Base-by-base conservation (phyloP, 1,140 invertebrate genomes). In the Euura saliciscinereae region DNA sequence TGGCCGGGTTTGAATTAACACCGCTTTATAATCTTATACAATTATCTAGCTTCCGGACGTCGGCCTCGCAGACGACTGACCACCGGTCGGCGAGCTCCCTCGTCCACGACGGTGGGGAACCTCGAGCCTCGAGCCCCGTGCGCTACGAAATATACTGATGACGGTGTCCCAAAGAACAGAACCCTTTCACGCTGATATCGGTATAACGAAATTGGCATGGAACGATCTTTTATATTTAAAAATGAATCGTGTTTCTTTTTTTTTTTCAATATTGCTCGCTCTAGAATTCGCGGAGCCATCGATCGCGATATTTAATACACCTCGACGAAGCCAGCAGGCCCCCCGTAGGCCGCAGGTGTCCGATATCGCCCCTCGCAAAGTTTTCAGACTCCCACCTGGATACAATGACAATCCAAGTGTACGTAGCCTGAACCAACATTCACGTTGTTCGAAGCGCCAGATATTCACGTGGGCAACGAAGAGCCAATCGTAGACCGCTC, bases 31-130 rank as follows among this genome's bases (percentile, higher is more conserved):
- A 59, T 59, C 51, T 59, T 59, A 59, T 59, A 59, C 51, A 59
- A 59, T 59, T 59, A 59, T 59, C 51, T 59, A n/a, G 13, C 51
- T 59, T 59, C 51, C 51, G 51, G 51, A 59, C 51, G 51, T 59
- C 51, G 51, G 51, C 51, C 51, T 59, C 13, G 51, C 51, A 59
- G 51, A 59, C 51, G 51, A 59, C 51, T 59, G 51, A 59, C 51
- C 51, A 59, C 51, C 51, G 13, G 3, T 6, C 51, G 51, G 51
- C 13, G 51, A 8, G 51, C 51, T 59, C 51, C 51, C 51, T 59
- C 51, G 51, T 4, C 51, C 51, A 59, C 51, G 6, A 59, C 51
- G 51, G 51, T n/a, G 13, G 51, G 51, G 51, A n/a, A 59, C 8
- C 51, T 59, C 51, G 51, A 59, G 51, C 51, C 13, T n/a, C 51